Percentiles rank a stretch among this genome's conserved stretches.
Evolutionary conservation across 2,888 invertebrate species (phyloP).

Genomic region (Ophonus ardosiacus): DNA sequence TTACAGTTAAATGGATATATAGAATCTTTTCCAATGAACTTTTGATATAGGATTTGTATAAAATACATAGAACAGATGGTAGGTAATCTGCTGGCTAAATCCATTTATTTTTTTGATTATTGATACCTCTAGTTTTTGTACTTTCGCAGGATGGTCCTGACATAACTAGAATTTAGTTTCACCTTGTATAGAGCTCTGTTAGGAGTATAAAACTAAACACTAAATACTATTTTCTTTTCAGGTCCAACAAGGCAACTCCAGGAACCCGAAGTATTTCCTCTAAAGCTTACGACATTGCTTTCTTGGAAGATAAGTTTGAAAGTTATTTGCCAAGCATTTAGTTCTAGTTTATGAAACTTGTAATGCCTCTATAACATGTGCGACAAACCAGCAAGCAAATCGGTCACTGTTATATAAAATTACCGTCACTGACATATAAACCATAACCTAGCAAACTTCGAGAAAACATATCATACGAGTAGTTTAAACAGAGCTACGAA

Average conservation of each 20-base stretch:
- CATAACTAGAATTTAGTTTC: too few relatives aligned
- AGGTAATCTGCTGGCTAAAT: too few relatives aligned
- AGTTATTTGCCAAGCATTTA: conserved; percentile 8
- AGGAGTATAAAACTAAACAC: neutral
- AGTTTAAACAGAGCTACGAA: conserved; percentile 13
- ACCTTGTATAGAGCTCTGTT: neutral
- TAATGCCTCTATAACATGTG: neutral
- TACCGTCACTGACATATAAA: conserved; percentile 29
- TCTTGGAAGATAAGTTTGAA: neutral
- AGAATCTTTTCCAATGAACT: too few relatives aligned
- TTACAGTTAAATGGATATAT: too few relatives aligned
- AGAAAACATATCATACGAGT: conserved; percentile 5
- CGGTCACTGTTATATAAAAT: conserved; percentile 43
- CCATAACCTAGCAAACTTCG: conserved; percentile 14
- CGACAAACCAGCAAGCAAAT: neutral
- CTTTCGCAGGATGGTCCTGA: too few relatives aligned
- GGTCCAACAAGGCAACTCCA: neutral
- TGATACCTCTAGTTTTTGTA: too few relatives aligned
- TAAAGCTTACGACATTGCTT: neutral
- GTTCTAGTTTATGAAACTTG: neutral
- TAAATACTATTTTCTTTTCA: neutral
- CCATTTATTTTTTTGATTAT: too few relatives aligned
- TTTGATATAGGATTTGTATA: too few relatives aligned
- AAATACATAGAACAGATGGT: too few relatives aligned
- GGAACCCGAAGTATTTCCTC: neutral